Evolutionary conservation across 2,113 vertebrate genomes (phyloP).

Genomic region (Antechinus stuartii): DNA sequence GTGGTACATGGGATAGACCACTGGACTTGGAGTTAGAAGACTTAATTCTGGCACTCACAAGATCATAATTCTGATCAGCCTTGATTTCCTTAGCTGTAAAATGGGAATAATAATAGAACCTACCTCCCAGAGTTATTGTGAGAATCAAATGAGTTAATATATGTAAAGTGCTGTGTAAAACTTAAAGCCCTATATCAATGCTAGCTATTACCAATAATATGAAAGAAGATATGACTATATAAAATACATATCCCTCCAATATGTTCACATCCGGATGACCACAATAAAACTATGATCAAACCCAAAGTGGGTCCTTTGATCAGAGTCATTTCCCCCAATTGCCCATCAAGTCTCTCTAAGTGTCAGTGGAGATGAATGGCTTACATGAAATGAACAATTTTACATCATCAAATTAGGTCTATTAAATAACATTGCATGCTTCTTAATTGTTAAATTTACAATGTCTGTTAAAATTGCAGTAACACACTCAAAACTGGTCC

Average conservation of each 20-base stretch:
- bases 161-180: neutral
- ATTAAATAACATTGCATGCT: constrained; percentile 65
- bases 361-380: constrained; percentile 54
- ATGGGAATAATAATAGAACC: neutral
- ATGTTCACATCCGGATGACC: neutral
- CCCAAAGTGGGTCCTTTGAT: neutral
- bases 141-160: neutral
- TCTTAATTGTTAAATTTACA: constrained; percentile 67
- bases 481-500: constrained; percentile 55
- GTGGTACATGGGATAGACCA: neutral
- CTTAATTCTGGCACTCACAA: neutral
- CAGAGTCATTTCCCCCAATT: neutral
- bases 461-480: constrained; percentile 63
- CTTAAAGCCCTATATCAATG: neutral
- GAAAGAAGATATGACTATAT: neutral
- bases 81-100: neutral
- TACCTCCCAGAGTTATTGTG: neutral
- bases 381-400: constrained; percentile 66
- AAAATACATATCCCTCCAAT: neutral
- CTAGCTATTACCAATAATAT: neutral
- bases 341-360: constrained; percentile 1
- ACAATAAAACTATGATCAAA: neutral
- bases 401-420: constrained; percentile 66
- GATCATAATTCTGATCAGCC: neutral
- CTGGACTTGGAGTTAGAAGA: neutral